Evolutionary conservation across 2,888 invertebrate genomes (phyloP), one percentile per base, ranked within the genome.

Genomic region (Cancer borealis): DNA sequence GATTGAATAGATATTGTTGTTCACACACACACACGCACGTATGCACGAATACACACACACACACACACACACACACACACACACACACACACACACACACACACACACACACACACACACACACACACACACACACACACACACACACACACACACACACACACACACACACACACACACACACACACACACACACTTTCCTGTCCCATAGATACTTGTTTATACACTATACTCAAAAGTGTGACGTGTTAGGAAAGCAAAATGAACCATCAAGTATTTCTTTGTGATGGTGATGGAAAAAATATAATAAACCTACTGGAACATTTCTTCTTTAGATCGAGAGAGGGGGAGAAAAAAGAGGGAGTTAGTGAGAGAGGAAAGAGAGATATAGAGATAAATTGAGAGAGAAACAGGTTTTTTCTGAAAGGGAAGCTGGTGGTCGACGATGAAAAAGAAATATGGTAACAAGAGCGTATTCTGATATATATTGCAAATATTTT

Each of bases 321-420:
- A 66, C 21, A 21, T 54, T 54, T 54, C 54, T 54, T 8, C 54
- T 12, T 54, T 14, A 66, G 60, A 66, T 0, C 3, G 60, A 66
- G 60, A 66, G 60, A 66, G 49, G 49, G 89, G 49, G 89, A 89
- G 49, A 89, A 89, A 49, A 89, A 49, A 89, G 89, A 89, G 89
- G 49, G 89, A 89, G 89, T 49, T 47, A 89, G 89, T 54, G 90
- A 90, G 90, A 90, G 90, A 90, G 90, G 90, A 90, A 54, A 90
- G 90, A 90, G 90, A 90, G 90, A 90, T 54, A 49, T 49, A 90
- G 54, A 46, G 46, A n/a, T 47, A 89, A 47, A 47, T 47, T 47
- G 88, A 88, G 88, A 89, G 47, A 89, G 88, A 89, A 30, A 26
- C 26, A 90, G 90, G 49, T 46, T n/a, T 10, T 26, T 46, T n/a